Evolutionary conservation across 2,113 vertebrate genomes (phyloP).

Genomic region (Sprattus sprattus): DNA sequence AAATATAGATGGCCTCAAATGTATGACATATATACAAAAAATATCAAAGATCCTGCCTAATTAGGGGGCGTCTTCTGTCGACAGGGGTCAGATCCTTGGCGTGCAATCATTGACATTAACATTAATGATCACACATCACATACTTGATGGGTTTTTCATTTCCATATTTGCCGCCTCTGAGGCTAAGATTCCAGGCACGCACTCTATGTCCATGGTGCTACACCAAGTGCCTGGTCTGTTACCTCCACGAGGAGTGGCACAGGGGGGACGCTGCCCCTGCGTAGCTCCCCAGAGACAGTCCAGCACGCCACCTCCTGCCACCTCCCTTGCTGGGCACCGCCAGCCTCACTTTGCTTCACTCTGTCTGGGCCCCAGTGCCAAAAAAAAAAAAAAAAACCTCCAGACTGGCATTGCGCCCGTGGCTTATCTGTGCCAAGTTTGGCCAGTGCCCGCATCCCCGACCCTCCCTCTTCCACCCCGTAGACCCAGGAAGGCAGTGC

Average conservation of each 20-base stretch:
- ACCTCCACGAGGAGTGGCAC: neutral
- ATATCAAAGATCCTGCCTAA: neutral
- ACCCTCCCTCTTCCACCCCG: neutral
- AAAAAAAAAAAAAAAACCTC: neutral
- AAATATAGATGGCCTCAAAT: neutral
- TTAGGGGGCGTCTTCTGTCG: neutral
- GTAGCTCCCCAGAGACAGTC: neutral
- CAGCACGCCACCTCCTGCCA: neutral
- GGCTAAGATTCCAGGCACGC: neutral
- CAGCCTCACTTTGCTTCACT: conserved; percentile 44
- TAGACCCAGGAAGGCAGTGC: neutral
- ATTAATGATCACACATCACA: neutral
- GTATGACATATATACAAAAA: neutral
- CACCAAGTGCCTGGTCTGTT: neutral
- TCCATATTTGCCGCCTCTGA: neutral
- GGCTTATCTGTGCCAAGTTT: neutral
- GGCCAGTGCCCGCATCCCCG: neutral
- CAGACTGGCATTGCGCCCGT: neutral
- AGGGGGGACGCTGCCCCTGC: neutral
- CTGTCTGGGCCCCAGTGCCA: conserved; percentile 44
- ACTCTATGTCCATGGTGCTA: neutral
- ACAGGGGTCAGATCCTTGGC: neutral
- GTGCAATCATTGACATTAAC: neutral
- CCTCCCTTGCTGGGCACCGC: conserved; percentile 14
- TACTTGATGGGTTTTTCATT: neutral